phyloP scores from a whole-genome alignment of 1,140 invertebrate genomes.

The Steinernema khuongi region DNA sequence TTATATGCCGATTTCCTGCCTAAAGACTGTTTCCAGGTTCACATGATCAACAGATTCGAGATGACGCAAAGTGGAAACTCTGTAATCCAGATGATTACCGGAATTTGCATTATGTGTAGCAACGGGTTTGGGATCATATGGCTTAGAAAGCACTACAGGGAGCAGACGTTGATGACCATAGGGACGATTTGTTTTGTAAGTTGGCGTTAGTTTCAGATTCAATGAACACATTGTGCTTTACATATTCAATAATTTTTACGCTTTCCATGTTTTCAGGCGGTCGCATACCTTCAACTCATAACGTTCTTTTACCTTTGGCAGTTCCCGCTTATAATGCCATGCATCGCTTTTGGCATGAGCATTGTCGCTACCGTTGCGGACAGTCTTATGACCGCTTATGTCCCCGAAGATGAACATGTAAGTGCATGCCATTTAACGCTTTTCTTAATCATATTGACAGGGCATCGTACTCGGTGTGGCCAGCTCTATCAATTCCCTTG shows the following conservation, averaged over 20 bases:
- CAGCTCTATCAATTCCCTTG: constrained; percentile 29
- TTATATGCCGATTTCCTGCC: background rate
- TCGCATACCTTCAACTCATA: constrained; percentile 27
- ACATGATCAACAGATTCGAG: constrained; percentile 33
- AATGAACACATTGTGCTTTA: background rate
- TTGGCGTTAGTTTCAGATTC: constrained; percentile 12
- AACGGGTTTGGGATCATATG: constrained; percentile 41
- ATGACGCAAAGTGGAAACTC: constrained; percentile 21
- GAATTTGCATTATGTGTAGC: constrained; percentile 31
- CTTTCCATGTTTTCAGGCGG: constrained; percentile 25
- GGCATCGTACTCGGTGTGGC: constrained; percentile 32
- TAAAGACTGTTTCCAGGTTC: constrained; percentile 24
- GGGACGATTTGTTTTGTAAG: constrained; percentile 34
- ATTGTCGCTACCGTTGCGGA: constrained; percentile 37
- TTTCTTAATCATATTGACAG: constrained; percentile 19
- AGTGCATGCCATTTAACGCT: background rate
- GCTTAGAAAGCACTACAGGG: constrained; percentile 30
- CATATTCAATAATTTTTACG: no score
- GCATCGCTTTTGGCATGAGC: constrained; percentile 36
- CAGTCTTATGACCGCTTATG: constrained; percentile 32
- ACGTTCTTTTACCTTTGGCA: constrained; percentile 32
- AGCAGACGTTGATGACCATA: constrained; percentile 34
- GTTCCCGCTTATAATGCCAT: constrained; percentile 36
- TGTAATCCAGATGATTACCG: constrained; percentile 33
- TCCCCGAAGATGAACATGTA: constrained; percentile 35